Conservation (phyloP, 2,113 vertebrate species). For the Carettochelys insculpta region DNA sequence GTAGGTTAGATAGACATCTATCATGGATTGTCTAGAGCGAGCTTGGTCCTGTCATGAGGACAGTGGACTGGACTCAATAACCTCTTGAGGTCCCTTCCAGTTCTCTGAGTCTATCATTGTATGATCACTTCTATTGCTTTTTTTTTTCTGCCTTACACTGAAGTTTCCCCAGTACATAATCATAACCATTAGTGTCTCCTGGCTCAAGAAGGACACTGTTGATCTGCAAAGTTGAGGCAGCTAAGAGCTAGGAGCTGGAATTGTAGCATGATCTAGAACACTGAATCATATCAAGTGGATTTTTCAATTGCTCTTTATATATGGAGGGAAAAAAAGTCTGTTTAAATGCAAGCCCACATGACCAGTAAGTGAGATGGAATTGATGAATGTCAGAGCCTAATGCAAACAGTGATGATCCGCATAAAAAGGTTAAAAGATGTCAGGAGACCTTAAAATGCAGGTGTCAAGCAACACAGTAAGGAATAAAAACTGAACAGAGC, state of each 20-base stretch:
- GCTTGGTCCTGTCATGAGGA: no score
- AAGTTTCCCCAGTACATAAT: not conserved
- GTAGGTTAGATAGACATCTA: no score
- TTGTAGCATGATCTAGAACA: not conserved
- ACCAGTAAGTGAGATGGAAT: fast-evolving
- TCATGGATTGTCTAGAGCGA: no score
- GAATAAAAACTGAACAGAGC: not conserved
- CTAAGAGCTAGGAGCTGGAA: not conserved
- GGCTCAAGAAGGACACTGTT: fast-evolving
- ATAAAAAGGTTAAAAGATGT: not conserved
- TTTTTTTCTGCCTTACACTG: not conserved
- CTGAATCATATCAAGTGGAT: not conserved
- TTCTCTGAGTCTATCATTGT: no score
- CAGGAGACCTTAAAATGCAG: not conserved
- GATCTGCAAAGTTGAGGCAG: not conserved
- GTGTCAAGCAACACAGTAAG: not conserved
- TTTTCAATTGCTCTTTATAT: not conserved
- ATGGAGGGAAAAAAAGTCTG: not conserved
- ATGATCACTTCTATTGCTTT: not conserved
- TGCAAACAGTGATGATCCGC: not conserved
- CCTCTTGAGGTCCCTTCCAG: no score
- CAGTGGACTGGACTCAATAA: no score
- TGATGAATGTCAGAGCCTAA: not conserved
- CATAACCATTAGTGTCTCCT: fast-evolving
- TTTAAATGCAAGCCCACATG: fast-evolving